Evolutionary conservation across 2,113 vertebrate genomes (phyloP).

Genomic region (Ailuropoda melanoleuca): DNA sequence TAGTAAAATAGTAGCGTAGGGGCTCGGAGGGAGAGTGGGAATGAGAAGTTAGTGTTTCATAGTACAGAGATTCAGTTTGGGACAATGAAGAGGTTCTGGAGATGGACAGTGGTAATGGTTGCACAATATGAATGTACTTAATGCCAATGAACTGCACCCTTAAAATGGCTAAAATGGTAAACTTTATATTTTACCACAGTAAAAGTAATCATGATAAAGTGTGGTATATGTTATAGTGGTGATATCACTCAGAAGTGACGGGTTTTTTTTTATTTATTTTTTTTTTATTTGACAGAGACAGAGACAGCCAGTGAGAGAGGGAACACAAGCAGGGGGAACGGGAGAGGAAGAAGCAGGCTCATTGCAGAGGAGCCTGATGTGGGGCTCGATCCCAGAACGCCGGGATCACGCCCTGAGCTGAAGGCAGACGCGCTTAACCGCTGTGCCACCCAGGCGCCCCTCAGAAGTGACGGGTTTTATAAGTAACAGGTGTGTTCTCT

Average conservation of each 20-base stretch:
- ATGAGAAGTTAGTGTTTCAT: background rate
- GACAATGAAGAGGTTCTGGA: background rate
- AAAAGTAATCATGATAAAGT: background rate
- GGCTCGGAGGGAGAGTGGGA: background rate
- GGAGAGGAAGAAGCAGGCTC: too few relatives aligned
- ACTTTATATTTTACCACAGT: conserved; percentile 1
- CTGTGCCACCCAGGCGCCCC: too few relatives aligned
- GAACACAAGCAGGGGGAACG: too few relatives aligned
- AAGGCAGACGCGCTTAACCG: too few relatives aligned
- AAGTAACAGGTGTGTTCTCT: background rate
- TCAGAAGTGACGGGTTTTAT: background rate
- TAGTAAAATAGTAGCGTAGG: background rate
- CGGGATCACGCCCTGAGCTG: too few relatives aligned
- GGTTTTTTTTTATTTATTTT: too few relatives aligned
- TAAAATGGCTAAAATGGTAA: background rate
- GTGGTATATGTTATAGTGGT: background rate
- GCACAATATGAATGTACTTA: background rate
- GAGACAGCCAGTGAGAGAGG: too few relatives aligned
- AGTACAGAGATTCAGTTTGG: background rate
- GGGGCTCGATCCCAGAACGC: too few relatives aligned
- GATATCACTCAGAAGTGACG: background rate
- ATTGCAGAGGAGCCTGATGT: too few relatives aligned
- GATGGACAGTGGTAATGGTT: background rate
- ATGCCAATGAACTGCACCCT: background rate
- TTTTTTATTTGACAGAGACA: too few relatives aligned